These are phyloP conservation scores for Barbus barbus DNA, from an alignment of 2,113 vertebrate species.

Conservation along the genomic window DNA sequence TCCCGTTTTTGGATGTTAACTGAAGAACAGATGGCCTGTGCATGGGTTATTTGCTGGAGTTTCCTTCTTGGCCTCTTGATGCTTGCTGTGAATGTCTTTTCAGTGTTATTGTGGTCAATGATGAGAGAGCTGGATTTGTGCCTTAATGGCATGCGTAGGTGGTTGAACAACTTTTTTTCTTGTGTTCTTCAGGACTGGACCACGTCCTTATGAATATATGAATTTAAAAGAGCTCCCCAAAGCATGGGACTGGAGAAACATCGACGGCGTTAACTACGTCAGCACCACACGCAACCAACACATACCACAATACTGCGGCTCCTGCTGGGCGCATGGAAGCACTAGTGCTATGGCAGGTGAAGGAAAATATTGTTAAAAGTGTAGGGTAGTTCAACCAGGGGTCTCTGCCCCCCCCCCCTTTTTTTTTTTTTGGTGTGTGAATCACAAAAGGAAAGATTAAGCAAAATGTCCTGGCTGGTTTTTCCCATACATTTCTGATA, in stretches of 20 bases:
- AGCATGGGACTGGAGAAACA: slow-evolving; percentile 91
- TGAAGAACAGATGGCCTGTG: slow-evolving; percentile 34
- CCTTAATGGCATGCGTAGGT: neutral
- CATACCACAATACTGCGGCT: slow-evolving; percentile 98
- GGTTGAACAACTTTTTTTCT: neutral
- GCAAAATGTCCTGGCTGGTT: neutral
- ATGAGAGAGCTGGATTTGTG: neutral
- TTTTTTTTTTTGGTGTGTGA: neutral
- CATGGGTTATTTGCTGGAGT: slow-evolving; percentile 30
- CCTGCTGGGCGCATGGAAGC: slow-evolving; percentile 96
- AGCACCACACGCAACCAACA: slow-evolving; percentile 95
- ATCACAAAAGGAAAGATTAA: neutral
- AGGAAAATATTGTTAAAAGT: neutral
- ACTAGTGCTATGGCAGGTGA: slow-evolving; percentile 94
- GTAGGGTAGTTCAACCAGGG: neutral
- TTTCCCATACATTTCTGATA: neutral
- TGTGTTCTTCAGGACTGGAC: slow-evolving; percentile 62
- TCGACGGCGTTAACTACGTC: slow-evolving; percentile 83
- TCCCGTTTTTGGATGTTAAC: slow-evolving; percentile 6
- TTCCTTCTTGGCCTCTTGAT: neutral
- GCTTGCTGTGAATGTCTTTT: slow-evolving; percentile 28
- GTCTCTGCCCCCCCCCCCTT: neutral
- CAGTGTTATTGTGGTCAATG: neutral
- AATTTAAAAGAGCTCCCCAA: slow-evolving; percentile 74
- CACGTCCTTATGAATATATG: slow-evolving; percentile 85